Conservation (phyloP, 2,113 vertebrate species). For the Menidia beryllina region DNA sequence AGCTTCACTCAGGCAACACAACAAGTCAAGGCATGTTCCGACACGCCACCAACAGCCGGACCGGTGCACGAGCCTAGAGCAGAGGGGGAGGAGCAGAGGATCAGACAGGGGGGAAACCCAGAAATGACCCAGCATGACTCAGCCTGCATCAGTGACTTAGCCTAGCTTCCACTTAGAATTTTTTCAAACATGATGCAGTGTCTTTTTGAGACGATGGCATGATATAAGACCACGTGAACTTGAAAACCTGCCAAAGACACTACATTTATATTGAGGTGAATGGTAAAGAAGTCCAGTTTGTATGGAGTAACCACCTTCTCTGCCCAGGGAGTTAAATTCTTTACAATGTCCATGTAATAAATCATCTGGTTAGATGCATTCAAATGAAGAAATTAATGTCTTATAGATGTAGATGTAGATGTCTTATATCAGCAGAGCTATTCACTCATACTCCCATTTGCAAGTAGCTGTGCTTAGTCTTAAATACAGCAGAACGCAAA, state of each 20-base stretch:
- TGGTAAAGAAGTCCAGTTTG: slow-evolving; percentile 16
- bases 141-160: slow-evolving; percentile 62
- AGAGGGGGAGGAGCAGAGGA: slow-evolving; percentile 76
- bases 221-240: background rate
- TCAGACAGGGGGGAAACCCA: slow-evolving; percentile 70
- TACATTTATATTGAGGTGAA: slow-evolving; percentile 1
- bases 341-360: slow-evolving; percentile 3
- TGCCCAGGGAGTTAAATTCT: background rate
- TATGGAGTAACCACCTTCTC: slow-evolving; percentile 3
- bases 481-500: slow-evolving; percentile 24
- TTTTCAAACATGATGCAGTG: slow-evolving; percentile 26
- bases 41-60: slow-evolving; percentile 71
- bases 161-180: slow-evolving; percentile 42
- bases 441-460: slow-evolving; percentile 8
- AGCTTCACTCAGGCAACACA: slow-evolving; percentile 63
- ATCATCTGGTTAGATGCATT: background rate
- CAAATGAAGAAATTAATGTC: background rate
- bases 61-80: slow-evolving; percentile 62
- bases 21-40: slow-evolving; percentile 87
- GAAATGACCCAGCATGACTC: slow-evolving; percentile 74
- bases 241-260: slow-evolving; percentile 8
- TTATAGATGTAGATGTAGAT: background rate
- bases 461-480: slow-evolving; percentile 11
- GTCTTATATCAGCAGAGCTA: background rate
- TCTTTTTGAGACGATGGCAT: slow-evolving; percentile 1